These are phyloP conservation scores for Ibidorhyncha struthersii DNA, from an alignment of 2,113 vertebrate species.

Conservation along the genomic window DNA sequence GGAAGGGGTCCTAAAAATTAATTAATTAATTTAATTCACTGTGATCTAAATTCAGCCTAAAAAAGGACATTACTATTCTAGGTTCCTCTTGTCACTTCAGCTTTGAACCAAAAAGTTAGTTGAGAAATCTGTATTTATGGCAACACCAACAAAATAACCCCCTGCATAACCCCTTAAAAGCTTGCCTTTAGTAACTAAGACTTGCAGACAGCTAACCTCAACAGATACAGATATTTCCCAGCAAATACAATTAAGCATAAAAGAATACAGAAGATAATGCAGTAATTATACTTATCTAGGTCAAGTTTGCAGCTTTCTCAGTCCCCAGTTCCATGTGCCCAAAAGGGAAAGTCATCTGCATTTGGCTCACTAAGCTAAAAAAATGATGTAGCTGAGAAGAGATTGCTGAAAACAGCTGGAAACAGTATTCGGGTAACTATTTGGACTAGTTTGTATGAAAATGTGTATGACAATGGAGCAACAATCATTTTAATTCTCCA, in stretches of 20 bases:
- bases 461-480: background rate
- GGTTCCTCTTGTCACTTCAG: background rate
- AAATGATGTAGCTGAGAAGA: background rate
- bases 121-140: background rate
- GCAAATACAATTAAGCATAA: background rate
- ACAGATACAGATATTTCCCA: background rate
- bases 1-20: background rate
- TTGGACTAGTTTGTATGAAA: background rate
- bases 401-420: background rate
- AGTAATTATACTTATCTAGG: background rate
- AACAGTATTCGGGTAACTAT: background rate
- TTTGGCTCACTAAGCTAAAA: background rate
- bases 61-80: background rate
- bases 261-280: background rate
- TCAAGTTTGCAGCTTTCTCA: background rate
- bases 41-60: background rate
- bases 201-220: background rate
- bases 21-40: background rate
- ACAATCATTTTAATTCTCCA: background rate
- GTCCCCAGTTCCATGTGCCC: background rate
- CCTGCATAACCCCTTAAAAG: background rate
- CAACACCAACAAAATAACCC: background rate
- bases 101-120: background rate
- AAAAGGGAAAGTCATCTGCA: background rate
- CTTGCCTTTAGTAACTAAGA: background rate